These are phyloP conservation scores for Paragorgia papillata DNA, from an alignment of 92 coral and sea anemone species.

Conservation along the genomic window DNA sequence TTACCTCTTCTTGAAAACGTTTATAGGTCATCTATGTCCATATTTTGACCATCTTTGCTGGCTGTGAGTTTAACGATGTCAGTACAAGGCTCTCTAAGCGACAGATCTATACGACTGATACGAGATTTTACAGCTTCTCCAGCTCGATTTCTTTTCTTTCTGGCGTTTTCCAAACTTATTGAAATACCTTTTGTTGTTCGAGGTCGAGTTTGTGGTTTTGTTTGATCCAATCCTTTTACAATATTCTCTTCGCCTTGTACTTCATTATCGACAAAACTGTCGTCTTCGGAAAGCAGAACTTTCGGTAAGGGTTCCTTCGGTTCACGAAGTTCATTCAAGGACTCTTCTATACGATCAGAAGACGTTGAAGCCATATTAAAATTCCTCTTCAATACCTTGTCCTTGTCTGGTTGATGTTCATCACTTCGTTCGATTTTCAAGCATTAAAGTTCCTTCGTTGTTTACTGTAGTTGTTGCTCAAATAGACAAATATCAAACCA, in stretches of 20 bases:
- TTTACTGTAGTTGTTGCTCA: no score
- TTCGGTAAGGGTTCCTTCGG: no score
- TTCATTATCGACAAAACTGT: neutral
- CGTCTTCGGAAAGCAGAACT: no score
- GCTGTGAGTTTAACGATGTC: conserved; percentile 22
- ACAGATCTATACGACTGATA: conserved; percentile 24
- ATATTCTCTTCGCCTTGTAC: neutral
- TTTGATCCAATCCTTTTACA: neutral
- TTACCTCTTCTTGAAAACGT: conserved; percentile 12
- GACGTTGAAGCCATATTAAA: no score
- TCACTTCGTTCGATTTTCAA: no score
- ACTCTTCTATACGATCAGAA: no score
- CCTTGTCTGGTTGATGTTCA: no score
- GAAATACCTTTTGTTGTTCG: conserved; percentile 7
- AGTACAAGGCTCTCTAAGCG: conserved; percentile 21
- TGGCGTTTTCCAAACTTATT: neutral
- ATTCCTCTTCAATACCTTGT: no score
- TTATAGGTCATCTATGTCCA: conserved; percentile 33
- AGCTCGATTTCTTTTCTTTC: conserved; percentile 14
- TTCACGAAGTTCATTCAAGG: no score
- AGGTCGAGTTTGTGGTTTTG: conserved; percentile 25
- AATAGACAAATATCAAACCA: no score
- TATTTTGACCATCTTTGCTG: conserved; percentile 19
- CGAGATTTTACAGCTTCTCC: conserved; percentile 18
- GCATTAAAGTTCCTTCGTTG: no score